Conservation (phyloP, 2,113 vertebrate genomes). For the Aplodontia rufa region DNA sequence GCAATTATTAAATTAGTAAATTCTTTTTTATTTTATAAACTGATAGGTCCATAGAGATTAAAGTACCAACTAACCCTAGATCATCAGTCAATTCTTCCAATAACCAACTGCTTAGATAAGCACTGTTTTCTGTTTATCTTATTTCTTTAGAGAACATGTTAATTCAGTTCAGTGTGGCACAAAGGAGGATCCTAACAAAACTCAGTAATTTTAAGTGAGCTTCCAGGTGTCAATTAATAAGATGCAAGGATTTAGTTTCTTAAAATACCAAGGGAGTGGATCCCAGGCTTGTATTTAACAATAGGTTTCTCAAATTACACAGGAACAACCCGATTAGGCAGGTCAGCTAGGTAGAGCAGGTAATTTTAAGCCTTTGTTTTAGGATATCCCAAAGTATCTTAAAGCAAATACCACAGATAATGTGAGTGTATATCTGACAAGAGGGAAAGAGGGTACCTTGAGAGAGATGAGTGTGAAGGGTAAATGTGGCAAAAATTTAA, state of each 20-base stretch:
- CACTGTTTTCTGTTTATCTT: neutral
- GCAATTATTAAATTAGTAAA: neutral
- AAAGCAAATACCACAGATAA: neutral
- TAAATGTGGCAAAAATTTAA: neutral
- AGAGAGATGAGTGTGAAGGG: too few relatives aligned
- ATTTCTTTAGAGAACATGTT: slow-evolving; percentile 1
- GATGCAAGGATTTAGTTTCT: neutral
- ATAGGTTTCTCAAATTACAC: neutral
- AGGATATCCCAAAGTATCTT: neutral
- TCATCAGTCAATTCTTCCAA: neutral
- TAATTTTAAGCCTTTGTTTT: slow-evolving; percentile 33
- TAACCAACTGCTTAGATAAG: neutral
- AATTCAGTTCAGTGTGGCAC: slow-evolving; percentile 19
- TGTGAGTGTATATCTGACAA: too few relatives aligned
- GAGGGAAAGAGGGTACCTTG: too few relatives aligned
- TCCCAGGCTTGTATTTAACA: neutral
- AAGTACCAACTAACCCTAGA: neutral
- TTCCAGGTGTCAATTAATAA: neutral
- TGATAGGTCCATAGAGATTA: neutral
- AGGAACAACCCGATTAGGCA: neutral
- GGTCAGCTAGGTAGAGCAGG: neutral
- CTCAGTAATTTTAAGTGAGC: slow-evolving; percentile 22
- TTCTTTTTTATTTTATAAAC: neutral
- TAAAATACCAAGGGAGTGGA: neutral
- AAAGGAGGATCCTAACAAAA: neutral